Evolutionary conservation across 2,797 vertebrate species (phyloP).

Genomic region (Eulemur albifrons): DNA sequence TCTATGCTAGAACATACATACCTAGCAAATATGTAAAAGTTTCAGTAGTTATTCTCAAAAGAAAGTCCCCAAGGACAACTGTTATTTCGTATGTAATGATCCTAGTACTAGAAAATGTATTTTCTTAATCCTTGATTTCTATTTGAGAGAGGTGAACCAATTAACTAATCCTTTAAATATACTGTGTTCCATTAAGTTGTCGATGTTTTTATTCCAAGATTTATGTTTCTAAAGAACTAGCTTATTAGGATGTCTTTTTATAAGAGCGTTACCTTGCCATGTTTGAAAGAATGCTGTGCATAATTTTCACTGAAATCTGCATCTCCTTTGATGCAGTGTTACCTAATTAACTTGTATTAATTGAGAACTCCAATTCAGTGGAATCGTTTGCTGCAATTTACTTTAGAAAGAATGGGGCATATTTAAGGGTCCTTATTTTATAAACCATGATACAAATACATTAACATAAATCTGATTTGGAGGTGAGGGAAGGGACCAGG

Average conservation of each 20-base stretch:
- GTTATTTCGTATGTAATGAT: background rate
- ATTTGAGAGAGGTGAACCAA: background rate
- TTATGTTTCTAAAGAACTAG: background rate
- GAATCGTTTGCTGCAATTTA: background rate
- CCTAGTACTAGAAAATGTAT: background rate
- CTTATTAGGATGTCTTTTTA: background rate
- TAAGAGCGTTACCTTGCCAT: background rate
- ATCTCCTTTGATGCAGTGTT: background rate
- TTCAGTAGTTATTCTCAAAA: background rate
- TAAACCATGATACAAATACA: background rate
- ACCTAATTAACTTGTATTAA: background rate
- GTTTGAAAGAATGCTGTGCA: too few relatives aligned
- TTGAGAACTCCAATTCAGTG: background rate
- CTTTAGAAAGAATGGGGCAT: background rate
- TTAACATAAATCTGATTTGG: background rate
- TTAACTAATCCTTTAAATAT: background rate
- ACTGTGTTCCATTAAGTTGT: background rate
- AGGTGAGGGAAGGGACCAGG: background rate
- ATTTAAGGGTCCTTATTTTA: background rate
- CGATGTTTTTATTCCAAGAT: background rate
- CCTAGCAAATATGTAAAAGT: accelerated
- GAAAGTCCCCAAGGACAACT: background rate
- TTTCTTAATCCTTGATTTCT: background rate
- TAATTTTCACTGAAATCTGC: background rate
- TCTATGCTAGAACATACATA: accelerated